These are phyloP conservation scores for Eclectus roratus DNA, from an alignment of 2,113 vertebrate genomes.

Conservation along the genomic window DNA sequence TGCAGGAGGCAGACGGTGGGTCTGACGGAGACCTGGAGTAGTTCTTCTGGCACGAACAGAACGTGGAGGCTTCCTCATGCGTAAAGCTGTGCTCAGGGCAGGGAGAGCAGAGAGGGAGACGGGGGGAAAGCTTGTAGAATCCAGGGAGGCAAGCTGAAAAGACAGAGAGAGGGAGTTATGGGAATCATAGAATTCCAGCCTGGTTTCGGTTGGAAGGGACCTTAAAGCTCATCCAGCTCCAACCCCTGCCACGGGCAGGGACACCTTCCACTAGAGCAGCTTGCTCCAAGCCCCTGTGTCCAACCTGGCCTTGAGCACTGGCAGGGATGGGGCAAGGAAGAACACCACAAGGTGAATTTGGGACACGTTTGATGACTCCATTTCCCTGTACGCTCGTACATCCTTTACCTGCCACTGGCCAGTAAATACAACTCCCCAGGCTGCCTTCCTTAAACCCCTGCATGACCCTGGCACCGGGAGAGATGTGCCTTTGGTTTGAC, in stretches of 20 bases:
- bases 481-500: not conserved
- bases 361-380: fast-evolving
- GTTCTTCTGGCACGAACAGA: constrained; percentile 88
- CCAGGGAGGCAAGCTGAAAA: constrained; percentile 87
- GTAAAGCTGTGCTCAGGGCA: constrained; percentile 91
- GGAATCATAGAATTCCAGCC: not conserved
- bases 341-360: not conserved
- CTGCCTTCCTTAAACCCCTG: not conserved
- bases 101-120: constrained; percentile 87
- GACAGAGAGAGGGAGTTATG: not conserved
- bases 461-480: not conserved
- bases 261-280: not conserved
- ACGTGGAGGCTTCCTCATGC: constrained; percentile 86
- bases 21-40: constrained; percentile 89
- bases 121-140: constrained; percentile 90
- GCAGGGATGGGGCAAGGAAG: not conserved
- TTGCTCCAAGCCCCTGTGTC: not conserved
- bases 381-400: not conserved
- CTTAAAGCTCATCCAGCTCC: too few species aligned
- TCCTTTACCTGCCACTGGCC: not conserved
- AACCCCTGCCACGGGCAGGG: not conserved
- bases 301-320: not conserved
- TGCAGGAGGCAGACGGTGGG: constrained; percentile 89
- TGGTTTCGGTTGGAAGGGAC: not conserved
- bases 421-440: not conserved